Base-by-base conservation (phyloP, 1,140 invertebrate genomes). In the Seison nebaliae region DNA sequence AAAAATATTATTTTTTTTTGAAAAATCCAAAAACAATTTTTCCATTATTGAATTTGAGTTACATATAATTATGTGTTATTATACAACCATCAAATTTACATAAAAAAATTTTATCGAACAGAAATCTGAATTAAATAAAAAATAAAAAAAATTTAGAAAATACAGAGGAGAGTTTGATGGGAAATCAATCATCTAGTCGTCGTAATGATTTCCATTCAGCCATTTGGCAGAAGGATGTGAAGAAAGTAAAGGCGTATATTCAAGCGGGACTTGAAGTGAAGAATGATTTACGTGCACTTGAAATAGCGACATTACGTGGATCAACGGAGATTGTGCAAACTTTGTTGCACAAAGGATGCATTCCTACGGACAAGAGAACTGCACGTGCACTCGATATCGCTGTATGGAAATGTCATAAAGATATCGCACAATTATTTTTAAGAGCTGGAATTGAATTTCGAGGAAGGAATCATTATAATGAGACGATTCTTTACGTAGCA, bases 381-480 rank as follows among this genome's bases (percentile, higher is more conserved):
- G 31, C 31, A 17, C 31, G 31, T 3, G 31, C 31, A 12, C 22
- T 33, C 22, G 31, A 33, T 21, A 18, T 33, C 8, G 31, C 31
- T 21, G 31, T 33, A 12, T 33, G 31, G 31, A 33, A 33, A 21
- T 33, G 31, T 33, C 31, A 33, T 33, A 33, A 21, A 33, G 31
- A 33, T 17, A 33, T 33, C n/a, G 31, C 31, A n/a, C 17, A 18
- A 21, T 9, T 33, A 6, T 33, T 33, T 33, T 21, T 33, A 12
- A 33, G 22, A 33, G 31, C 31, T 21, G 31, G 31, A 21, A 33
- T 33, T 33, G 31, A 33, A 21, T 33, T 21, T 21, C 20, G 22
- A 33, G 31, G 31, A 21, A 18, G 17, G 15, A 33, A 33, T 33
- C 15, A 17, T n/a, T 33, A 19, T 33, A 15, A 33, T 14, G 31